Percentiles rank a stretch among this genome's conserved stretches.
These are phyloP conservation scores for Macropis europaea DNA, from an alignment of 2,888 invertebrate species.

Conservation along the genomic window DNA sequence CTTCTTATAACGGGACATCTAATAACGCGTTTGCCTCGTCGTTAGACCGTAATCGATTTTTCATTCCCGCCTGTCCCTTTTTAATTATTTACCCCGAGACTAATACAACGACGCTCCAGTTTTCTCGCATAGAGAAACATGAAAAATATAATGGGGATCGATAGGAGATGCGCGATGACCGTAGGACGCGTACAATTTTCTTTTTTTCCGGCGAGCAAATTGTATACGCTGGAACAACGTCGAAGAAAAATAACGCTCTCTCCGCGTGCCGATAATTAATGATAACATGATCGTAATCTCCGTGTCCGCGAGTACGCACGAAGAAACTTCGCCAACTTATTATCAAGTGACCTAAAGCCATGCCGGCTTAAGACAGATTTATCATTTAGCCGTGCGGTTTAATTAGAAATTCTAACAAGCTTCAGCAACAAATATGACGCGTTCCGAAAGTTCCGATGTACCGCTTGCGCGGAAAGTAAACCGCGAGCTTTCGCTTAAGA, in stretches of 20 bases:
- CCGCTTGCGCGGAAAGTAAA: constrained; percentile 39
- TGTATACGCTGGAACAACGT: neutral
- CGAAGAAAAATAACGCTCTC: constrained; percentile 7
- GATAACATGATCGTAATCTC: constrained; percentile 48
- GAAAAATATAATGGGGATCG: neutral
- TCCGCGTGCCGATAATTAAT: constrained; percentile 30
- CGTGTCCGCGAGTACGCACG: constrained; percentile 27
- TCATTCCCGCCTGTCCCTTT: neutral
- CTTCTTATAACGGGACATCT: constrained; percentile 14
- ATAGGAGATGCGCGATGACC: neutral
- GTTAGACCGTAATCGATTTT: constrained; percentile 23
- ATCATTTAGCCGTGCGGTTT: constrained; percentile 52
- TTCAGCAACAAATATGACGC: constrained; percentile 40
- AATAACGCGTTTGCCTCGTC: constrained; percentile 9
- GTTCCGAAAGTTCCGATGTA: constrained; percentile 41
- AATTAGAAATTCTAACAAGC: constrained; percentile 60
- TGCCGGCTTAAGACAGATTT: constrained; percentile 52
- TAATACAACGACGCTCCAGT: neutral
- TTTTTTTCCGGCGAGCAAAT: neutral
- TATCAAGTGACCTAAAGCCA: constrained; percentile 42
- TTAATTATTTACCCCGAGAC: neutral
- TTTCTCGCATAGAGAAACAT: neutral
- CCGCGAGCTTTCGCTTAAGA: constrained; percentile 23
- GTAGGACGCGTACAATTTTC: neutral
- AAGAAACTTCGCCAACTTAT: constrained; percentile 58